phyloP scores from a whole-genome alignment of 2,797 vertebrate species.

The Glossophaga mutica region DNA sequence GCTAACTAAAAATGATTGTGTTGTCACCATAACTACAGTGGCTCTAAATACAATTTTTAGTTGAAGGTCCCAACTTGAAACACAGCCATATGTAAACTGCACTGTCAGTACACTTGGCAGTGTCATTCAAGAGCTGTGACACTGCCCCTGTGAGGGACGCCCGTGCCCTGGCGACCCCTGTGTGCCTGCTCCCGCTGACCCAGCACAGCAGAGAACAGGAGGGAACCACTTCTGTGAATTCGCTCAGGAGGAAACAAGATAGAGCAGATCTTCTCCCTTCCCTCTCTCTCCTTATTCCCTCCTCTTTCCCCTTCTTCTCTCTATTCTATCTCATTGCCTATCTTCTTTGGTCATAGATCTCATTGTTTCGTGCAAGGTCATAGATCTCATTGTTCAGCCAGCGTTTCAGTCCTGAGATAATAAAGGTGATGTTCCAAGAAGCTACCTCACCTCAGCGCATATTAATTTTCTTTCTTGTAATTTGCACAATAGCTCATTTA shows the following conservation, averaged over 20 bases:
- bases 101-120: neutral
- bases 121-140: neutral
- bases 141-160: neutral
- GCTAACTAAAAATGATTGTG: neutral
- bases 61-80: neutral
- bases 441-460: neutral
- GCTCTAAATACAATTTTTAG: neutral
- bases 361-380: neutral
- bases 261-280: neutral
- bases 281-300: neutral
- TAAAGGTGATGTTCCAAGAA: neutral
- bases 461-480: neutral
- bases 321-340: neutral
- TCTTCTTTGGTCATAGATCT: neutral
- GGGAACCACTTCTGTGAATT: neutral
- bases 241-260: neutral
- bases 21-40: neutral
- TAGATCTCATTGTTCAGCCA: neutral
- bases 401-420: neutral
- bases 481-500: neutral
- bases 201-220: fast-evolving
- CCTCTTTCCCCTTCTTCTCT: neutral
- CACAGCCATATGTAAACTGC: neutral
- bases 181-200: neutral
- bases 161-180: neutral